These are phyloP conservation scores for Bilobella aurantiaca DNA, from an alignment of 1,140 invertebrate species.

Conservation along the genomic window DNA sequence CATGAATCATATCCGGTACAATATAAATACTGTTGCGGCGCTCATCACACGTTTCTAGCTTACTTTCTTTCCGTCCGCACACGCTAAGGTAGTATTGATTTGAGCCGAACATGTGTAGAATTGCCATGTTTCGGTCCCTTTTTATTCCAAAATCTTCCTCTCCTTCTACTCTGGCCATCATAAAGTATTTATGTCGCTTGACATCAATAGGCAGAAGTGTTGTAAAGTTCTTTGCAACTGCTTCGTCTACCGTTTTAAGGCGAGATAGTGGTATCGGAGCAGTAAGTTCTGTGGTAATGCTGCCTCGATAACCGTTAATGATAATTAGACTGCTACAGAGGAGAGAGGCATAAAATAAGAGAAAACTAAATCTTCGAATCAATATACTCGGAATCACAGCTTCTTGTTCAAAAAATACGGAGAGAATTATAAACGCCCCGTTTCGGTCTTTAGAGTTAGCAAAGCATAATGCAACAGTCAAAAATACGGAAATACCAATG, in stretches of 20 bases:
- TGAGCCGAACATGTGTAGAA: neutral
- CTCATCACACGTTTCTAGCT: too few species aligned
- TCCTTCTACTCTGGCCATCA: neutral
- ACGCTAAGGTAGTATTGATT: neutral
- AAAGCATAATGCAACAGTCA: neutral
- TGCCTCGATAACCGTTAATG: neutral
- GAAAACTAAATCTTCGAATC: neutral
- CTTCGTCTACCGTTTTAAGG: neutral
- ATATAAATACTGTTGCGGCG: too few species aligned
- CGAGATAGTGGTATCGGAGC: neutral
- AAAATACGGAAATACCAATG: neutral
- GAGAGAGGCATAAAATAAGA: neutral
- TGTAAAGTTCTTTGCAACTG: neutral
- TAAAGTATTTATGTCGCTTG: neutral
- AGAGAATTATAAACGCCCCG: neutral
- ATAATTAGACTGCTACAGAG: neutral
- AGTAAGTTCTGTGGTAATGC: neutral
- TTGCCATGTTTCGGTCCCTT: neutral
- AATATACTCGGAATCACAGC: neutral
- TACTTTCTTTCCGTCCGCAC: neutral
- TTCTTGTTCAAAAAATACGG: neutral
- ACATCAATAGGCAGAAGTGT: neutral
- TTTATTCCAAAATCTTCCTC: too few species aligned
- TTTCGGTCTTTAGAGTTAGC: neutral
- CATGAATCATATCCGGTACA: too few species aligned